These are phyloP conservation scores for Volucella inflata DNA, from an alignment of 2,888 invertebrate genomes.

Conservation along the genomic window DNA sequence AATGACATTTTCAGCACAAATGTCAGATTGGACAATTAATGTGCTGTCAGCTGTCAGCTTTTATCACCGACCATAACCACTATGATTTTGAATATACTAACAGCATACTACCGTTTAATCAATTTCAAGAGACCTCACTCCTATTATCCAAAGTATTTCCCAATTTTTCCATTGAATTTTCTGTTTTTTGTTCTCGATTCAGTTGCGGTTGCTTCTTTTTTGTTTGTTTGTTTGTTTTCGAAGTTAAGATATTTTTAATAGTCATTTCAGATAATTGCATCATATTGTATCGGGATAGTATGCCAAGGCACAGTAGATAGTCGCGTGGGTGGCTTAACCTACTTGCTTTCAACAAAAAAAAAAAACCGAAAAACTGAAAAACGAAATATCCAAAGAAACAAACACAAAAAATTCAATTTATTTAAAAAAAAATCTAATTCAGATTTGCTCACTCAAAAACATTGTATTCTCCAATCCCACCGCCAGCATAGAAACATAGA, in stretches of 20 bases:
- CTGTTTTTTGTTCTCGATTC: not conserved
- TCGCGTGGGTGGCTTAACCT: constrained; percentile 68
- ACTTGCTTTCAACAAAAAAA: constrained; percentile 56
- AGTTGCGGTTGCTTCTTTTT: too few species aligned
- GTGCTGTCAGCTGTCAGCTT: too few species aligned
- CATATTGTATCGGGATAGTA: constrained; percentile 55
- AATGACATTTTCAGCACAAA: too few species aligned
- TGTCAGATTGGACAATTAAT: too few species aligned
- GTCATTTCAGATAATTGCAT: constrained; percentile 69
- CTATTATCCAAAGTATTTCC: constrained; percentile 16
- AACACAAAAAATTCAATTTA: constrained; percentile 57
- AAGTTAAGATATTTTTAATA: constrained; percentile 22
- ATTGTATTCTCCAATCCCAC: constrained; percentile 3
- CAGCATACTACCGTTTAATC: too few species aligned
- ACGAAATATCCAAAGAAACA: too few species aligned
- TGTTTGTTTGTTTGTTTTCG: not conserved
- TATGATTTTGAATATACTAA: too few species aligned
- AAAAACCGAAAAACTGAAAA: too few species aligned
- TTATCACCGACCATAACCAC: too few species aligned
- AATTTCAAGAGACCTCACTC: too few species aligned
- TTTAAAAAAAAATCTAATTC: constrained; percentile 54
- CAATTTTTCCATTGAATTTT: constrained; percentile 20
- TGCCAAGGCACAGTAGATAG: constrained; percentile 66
- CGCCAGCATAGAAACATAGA: constrained; percentile 65
- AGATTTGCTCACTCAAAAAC: constrained; percentile 21